Percentiles rank a stretch among this genome's conserved stretches.
Conservation (phyloP, 2,797 vertebrate species). For the Graptemys geographica region DNA sequence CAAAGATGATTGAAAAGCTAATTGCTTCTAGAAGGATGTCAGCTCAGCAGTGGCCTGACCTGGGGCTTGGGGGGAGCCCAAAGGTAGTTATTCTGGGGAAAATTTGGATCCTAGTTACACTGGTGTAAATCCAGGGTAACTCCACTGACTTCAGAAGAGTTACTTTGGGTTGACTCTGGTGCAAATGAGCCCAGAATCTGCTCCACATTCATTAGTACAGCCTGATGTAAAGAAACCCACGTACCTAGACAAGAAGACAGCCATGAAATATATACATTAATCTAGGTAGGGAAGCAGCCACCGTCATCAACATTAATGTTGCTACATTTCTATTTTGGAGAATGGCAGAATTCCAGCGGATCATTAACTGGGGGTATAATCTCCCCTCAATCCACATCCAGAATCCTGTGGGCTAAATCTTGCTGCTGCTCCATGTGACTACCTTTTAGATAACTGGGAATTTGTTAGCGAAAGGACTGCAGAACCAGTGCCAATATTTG, state of each 20-base stretch:
- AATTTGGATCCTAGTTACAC: not conserved
- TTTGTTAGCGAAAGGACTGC: conserved; percentile 48
- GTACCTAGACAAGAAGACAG: not conserved
- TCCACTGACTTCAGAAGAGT: not conserved
- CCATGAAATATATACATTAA: conserved; percentile 47
- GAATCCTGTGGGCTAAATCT: conserved; percentile 37
- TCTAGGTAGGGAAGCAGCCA: conserved; percentile 27
- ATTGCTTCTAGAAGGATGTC: conserved; percentile 46
- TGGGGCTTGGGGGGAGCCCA: not conserved
- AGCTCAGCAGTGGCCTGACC: not conserved
- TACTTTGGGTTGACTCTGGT: not conserved
- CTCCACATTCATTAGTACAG: conserved; percentile 36
- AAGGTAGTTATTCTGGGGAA: conserved; percentile 32
- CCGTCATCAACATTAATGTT: conserved; percentile 11
- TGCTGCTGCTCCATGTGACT: conserved; percentile 35
- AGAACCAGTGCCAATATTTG: not conserved
- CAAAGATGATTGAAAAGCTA: conserved; percentile 36
- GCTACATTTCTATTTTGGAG: conserved; percentile 3
- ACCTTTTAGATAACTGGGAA: conserved; percentile 26
- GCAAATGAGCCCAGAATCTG: not conserved
- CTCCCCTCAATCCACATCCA: not conserved
- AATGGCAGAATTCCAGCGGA: conserved; percentile 19
- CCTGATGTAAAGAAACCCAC: not conserved
- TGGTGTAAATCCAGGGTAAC: not conserved
- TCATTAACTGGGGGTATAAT: conserved; percentile 30